These are phyloP conservation scores for Echinometra lucunter DNA, from an alignment of 53 echinoderm and acorn worm species.

Conservation along the genomic window DNA sequence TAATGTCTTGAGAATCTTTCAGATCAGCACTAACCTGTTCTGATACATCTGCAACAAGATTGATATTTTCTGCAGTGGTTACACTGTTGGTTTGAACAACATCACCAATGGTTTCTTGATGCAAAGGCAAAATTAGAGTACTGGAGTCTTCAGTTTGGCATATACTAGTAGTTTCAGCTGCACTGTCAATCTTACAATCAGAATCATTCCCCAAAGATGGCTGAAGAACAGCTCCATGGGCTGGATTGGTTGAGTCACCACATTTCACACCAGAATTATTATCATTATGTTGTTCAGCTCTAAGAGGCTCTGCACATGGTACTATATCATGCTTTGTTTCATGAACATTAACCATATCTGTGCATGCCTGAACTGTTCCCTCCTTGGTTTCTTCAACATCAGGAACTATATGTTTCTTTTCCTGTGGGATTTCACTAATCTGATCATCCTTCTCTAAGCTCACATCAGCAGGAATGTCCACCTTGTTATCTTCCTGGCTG, in stretches of 20 bases:
- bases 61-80: background rate
- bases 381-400: background rate
- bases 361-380: background rate
- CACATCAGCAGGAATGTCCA: background rate
- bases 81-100: background rate
- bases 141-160: background rate
- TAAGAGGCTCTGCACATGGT: background rate
- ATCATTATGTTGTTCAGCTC: background rate
- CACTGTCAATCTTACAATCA: background rate
- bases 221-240: background rate
- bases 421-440: background rate
- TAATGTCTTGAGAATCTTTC: background rate
- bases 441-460: conserved; percentile 7
- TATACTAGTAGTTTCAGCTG: background rate
- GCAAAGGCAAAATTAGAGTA: background rate
- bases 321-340: background rate
- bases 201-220: background rate
- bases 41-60: background rate
- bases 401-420: background rate
- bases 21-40: background rate
- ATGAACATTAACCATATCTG: background rate
- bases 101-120: background rate
- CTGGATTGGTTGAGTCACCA: background rate
- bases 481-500: background rate
- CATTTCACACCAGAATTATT: background rate